Conservation (phyloP, 2,888 invertebrate genomes). For the Phania funesta region DNA sequence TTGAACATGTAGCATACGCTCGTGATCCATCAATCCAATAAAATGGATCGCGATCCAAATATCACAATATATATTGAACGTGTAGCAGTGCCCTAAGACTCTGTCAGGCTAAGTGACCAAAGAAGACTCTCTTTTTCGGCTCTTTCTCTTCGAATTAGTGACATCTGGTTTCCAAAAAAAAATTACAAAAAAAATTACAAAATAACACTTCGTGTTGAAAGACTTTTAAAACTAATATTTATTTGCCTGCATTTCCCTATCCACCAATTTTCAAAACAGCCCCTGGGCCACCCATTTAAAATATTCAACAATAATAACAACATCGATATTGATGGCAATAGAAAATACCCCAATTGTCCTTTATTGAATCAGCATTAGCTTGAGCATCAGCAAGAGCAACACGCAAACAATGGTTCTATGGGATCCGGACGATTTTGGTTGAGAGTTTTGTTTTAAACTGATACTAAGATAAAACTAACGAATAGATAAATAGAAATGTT, state of each 20-base stretch:
- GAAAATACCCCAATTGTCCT: slow-evolving; percentile 39
- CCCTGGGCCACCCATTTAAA: slow-evolving; percentile 11
- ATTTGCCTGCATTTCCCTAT: background rate
- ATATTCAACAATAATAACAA: slow-evolving; percentile 4
- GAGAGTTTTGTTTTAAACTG: slow-evolving; percentile 15
- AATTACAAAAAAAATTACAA: background rate
- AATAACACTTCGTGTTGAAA: background rate
- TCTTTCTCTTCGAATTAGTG: too few species aligned
- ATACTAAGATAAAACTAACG: slow-evolving; percentile 39
- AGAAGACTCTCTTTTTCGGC: too few species aligned
- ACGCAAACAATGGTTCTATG: slow-evolving; percentile 36
- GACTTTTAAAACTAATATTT: slow-evolving; percentile 9
- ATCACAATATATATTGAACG: too few species aligned
- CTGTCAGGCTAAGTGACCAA: too few species aligned
- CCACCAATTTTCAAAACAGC: background rate
- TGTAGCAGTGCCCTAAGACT: too few species aligned
- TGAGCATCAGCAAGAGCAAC: slow-evolving; percentile 34
- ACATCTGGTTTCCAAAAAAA: too few species aligned
- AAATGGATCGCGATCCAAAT: too few species aligned
- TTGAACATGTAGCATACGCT: too few species aligned
- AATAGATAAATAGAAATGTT: slow-evolving; percentile 36
- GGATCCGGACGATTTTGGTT: slow-evolving; percentile 28
- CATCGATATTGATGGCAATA: slow-evolving; percentile 12
- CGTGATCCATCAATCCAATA: too few species aligned
- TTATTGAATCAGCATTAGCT: slow-evolving; percentile 37